Percentiles rank a stretch among this genome's conserved stretches.
These are phyloP conservation scores for Nerophis lumbriciformis DNA, from an alignment of 2,113 vertebrate species.

Conservation along the genomic window DNA sequence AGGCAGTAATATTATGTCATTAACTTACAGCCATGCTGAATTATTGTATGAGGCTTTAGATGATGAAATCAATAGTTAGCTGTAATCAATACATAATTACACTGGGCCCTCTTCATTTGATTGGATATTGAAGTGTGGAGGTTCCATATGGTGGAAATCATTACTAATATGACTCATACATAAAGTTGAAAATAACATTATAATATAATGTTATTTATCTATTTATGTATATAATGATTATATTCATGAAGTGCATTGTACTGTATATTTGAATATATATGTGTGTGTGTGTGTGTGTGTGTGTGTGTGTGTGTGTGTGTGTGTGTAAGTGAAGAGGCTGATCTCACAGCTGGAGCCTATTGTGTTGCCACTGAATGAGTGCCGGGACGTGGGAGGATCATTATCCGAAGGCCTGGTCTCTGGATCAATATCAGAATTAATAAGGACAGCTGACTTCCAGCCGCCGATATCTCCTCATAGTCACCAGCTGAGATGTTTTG, in stretches of 20 bases:
- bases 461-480: conserved; percentile 65
- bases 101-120: conserved; percentile 43
- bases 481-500: conserved; percentile 41
- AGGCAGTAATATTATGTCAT: conserved; percentile 5
- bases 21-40: conserved; percentile 11
- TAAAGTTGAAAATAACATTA: background rate
- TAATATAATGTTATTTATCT: no score
- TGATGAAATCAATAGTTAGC: conserved; percentile 57
- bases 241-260: no score
- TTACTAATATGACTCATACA: conserved; percentile 7
- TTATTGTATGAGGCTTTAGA: conserved; percentile 28
- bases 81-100: conserved; percentile 68
- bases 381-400: conserved; percentile 50
- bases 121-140: conserved; percentile 42
- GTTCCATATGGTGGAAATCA: conserved; percentile 25
- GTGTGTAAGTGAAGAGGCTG: conserved; percentile 15
- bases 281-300: background rate
- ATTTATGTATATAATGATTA: no score
- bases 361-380: conserved; percentile 57
- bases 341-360: conserved; percentile 63
- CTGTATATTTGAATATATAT: no score
- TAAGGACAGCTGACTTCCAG: conserved; percentile 60
- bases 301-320: background rate
- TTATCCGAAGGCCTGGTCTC: conserved; percentile 59
- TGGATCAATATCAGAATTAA: conserved; percentile 72